A percentile compares a stretch with the other conserved stretches of the same genome.
phyloP scores from a whole-genome alignment of 2,113 vertebrate species.

The Ellobius talpinus region DNA sequence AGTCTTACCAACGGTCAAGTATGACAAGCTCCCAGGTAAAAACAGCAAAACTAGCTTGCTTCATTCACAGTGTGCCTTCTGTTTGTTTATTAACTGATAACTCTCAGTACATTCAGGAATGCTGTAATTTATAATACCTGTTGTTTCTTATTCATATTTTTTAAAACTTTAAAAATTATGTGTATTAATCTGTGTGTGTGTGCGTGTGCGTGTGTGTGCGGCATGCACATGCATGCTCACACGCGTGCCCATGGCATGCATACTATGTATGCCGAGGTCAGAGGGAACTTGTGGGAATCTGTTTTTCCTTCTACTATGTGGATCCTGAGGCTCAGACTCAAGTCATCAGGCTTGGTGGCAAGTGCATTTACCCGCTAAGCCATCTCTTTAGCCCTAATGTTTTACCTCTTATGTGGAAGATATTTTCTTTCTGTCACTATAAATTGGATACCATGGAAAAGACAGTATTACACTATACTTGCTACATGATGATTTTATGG shows the following conservation, averaged over 20 bases:
- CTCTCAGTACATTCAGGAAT: background rate
- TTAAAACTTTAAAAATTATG: background rate
- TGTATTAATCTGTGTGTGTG: background rate
- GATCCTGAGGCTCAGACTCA: background rate
- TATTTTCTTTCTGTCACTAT: background rate
- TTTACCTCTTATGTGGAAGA: conserved; percentile 21
- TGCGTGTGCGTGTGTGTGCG: background rate
- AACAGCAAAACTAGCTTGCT: conserved; percentile 19
- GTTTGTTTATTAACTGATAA: conserved; percentile 14
- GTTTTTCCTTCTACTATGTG: background rate
- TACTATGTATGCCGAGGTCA: background rate
- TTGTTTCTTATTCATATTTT: background rate
- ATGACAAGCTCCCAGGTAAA: conserved; percentile 11
- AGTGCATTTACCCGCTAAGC: background rate
- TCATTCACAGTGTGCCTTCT: background rate
- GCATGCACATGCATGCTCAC: no score
- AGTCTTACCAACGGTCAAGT: conserved; percentile 39
- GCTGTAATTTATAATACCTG: background rate
- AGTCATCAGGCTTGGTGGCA: background rate
- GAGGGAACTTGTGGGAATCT: background rate
- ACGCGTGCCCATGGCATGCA: background rate
- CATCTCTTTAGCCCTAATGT: background rate
- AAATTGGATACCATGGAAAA: background rate
- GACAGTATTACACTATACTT: background rate
- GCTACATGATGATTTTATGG: background rate